phyloP scores from a whole-genome alignment of 2,888 invertebrate species.

The Magallana nippona region DNA sequence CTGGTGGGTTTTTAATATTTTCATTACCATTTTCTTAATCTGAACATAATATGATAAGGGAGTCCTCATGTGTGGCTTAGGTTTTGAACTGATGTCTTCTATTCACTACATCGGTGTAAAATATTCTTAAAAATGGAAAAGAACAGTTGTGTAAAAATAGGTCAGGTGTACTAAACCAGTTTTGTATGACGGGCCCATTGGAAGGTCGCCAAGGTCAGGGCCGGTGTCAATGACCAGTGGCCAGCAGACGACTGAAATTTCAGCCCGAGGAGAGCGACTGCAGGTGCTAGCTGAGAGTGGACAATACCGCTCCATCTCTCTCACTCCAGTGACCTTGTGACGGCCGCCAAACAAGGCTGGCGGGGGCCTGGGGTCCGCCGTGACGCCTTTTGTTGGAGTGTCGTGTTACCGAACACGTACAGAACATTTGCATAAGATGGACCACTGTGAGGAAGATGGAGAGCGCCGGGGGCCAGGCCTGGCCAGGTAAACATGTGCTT shows the following conservation, averaged over 20 bases:
- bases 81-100: no score
- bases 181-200: neutral
- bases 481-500: slow-evolving; percentile 9
- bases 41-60: no score
- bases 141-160: neutral
- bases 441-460: neutral
- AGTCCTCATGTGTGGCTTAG: no score
- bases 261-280: neutral
- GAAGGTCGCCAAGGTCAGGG: slow-evolving; percentile 6
- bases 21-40: no score
- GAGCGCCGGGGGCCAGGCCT: neutral
- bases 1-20: no score
- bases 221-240: slow-evolving; percentile 16
- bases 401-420: slow-evolving; percentile 12
- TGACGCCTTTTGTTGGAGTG: neutral
- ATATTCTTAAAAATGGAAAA: no score
- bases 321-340: neutral
- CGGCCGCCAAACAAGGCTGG: neutral
- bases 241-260: slow-evolving; percentile 25
- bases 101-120: no score
- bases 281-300: slow-evolving; percentile 8
- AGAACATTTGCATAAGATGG: slow-evolving; percentile 25
- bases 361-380: neutral
- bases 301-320: slow-evolving; percentile 21
- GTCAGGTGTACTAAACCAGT: neutral